Evolutionary conservation across 2,113 vertebrate species (phyloP).

Genomic region (Martes martes): DNA sequence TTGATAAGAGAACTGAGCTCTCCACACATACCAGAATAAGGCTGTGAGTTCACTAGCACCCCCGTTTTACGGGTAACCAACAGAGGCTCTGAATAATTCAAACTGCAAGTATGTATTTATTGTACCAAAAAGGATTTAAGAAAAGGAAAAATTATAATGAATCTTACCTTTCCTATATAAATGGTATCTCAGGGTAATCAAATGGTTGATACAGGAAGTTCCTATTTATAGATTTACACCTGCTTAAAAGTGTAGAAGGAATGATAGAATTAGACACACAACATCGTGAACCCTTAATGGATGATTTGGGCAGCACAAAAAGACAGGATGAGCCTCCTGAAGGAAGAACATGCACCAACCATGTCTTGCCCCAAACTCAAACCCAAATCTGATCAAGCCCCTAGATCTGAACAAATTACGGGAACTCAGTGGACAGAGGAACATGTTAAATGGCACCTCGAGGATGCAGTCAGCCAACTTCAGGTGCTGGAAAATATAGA

Average conservation of each 20-base stretch:
- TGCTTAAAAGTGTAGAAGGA: background rate
- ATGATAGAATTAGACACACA: background rate
- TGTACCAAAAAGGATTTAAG: background rate
- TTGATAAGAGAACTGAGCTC: background rate
- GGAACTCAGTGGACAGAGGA: background rate
- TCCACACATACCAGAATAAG: background rate
- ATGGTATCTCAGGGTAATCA: no score
- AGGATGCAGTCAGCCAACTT: background rate
- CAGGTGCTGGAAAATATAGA: background rate
- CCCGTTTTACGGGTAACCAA: background rate
- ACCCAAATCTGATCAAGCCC: background rate
- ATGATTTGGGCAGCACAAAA: background rate
- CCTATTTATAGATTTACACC: background rate
- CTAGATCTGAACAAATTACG: background rate
- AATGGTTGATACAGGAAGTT: background rate
- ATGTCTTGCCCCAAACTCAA: background rate
- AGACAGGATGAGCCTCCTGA: background rate
- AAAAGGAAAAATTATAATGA: background rate
- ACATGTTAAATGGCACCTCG: background rate
- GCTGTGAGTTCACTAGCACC: background rate
- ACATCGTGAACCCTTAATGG: background rate
- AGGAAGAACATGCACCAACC: rapidly evolving
- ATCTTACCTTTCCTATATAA: background rate
- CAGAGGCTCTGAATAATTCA: background rate
- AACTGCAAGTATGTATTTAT: background rate